A percentile compares a stretch with the other conserved stretches of the same genome.
phyloP scores from a whole-genome alignment of 1,140 invertebrate species.

The Brachionus paranguensis region DNA sequence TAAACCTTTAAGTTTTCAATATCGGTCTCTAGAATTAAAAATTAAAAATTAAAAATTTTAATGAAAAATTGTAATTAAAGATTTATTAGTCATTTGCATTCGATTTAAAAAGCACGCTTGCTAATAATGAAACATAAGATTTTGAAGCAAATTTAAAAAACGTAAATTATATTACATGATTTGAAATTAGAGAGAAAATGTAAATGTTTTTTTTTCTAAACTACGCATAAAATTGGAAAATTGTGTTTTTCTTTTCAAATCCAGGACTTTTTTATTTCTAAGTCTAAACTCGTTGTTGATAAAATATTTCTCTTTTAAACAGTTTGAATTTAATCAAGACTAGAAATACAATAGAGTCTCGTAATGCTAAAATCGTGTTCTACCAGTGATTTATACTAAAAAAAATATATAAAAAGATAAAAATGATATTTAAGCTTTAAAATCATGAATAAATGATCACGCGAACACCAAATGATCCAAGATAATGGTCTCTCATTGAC shows the following conservation, averaged over 20 bases:
- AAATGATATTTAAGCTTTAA: neutral
- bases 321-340: neutral
- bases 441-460: neutral
- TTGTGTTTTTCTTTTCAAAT: neutral
- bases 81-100: neutral
- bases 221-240: slow-evolving; percentile 1
- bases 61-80: neutral
- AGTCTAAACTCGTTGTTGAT: neutral
- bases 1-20: neutral
- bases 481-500: neutral
- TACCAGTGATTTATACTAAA: neutral
- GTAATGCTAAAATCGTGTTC: slow-evolving; percentile 1
- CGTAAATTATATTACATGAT: neutral
- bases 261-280: neutral
- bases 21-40: neutral
- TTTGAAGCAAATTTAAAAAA: neutral
- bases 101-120: neutral
- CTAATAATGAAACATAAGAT: neutral
- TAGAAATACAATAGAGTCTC: neutral
- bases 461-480: neutral
- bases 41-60: neutral
- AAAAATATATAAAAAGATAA: neutral
- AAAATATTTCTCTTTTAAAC: neutral
- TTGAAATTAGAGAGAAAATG: neutral
- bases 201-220: neutral